Percentiles rank a stretch among this genome's conserved stretches.
Conservation (phyloP, 2,113 vertebrate species). For the Sceloporus undulatus region DNA sequence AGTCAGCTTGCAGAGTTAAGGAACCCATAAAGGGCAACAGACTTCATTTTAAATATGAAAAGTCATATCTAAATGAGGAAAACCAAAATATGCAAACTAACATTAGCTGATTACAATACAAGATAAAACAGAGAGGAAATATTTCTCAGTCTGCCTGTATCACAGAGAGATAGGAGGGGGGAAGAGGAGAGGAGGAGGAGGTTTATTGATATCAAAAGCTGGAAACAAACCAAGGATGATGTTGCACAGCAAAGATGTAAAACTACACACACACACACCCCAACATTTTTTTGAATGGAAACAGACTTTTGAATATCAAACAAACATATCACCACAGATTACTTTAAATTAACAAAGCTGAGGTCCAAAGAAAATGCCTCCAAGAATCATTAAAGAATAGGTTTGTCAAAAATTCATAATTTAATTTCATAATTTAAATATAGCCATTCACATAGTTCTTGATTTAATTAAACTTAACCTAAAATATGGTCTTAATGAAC, state of each 20-base stretch:
- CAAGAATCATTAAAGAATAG: neutral
- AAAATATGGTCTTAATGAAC: neutral
- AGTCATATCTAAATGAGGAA: too few relatives aligned
- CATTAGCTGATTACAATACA: too few relatives aligned
- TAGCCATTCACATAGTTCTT: too few relatives aligned
- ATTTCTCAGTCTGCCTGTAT: neutral
- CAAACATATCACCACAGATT: neutral
- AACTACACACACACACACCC: neutral
- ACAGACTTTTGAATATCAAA: neutral
- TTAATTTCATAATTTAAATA: too few relatives aligned
- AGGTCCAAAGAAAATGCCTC: neutral
- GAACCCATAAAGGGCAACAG: too few relatives aligned
- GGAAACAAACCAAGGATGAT: neutral
- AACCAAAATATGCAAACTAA: too few relatives aligned
- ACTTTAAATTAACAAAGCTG: neutral
- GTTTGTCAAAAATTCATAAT: neutral
- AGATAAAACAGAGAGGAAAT: too few relatives aligned
- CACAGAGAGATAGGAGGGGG: neutral
- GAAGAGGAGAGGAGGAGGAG: neutral
- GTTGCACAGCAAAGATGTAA: neutral
- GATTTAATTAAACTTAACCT: neutral
- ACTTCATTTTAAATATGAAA: too few relatives aligned
- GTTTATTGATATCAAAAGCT: neutral
- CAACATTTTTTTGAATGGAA: neutral
- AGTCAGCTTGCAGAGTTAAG: too few relatives aligned